Evolutionary conservation across 2,797 vertebrate genomes (phyloP).

Genomic region (Nannoperca australis): DNA sequence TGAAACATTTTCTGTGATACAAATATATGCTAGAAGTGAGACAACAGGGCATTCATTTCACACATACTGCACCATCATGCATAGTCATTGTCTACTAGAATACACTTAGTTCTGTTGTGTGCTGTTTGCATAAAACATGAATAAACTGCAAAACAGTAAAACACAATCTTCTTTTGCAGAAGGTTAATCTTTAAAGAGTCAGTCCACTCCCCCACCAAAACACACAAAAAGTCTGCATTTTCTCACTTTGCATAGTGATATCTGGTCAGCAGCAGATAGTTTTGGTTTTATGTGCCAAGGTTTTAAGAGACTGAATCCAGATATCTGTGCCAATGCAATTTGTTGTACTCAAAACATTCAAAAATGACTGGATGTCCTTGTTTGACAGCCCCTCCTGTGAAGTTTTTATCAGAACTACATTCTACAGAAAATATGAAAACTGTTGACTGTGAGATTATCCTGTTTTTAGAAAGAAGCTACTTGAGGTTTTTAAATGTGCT

Average conservation of each 20-base stretch:
- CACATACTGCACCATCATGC: neutral
- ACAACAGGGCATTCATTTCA: constrained; percentile 13
- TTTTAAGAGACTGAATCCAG: neutral
- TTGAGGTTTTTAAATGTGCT: no score
- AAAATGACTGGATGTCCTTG: no score
- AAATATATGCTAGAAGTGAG: neutral
- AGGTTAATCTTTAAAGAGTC: neutral
- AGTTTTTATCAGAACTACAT: no score
- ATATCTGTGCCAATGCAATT: neutral
- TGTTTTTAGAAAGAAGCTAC: no score
- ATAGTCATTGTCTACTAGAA: neutral
- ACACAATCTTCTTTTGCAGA: neutral
- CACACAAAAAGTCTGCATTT: neutral
- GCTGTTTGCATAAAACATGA: constrained; percentile 3
- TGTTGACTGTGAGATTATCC: no score
- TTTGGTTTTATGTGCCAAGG: neutral
- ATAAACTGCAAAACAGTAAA: neutral
- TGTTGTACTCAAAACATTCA: neutral
- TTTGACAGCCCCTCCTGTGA: no score
- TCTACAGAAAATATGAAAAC: no score
- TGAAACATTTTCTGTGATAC: neutral
- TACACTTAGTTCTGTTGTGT: neutral
- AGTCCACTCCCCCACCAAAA: neutral
- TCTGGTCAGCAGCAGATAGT: neutral
- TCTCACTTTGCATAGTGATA: neutral